These are phyloP conservation scores for Eristalis pertinax DNA, from an alignment of 2,888 invertebrate species.

Conservation along the genomic window DNA sequence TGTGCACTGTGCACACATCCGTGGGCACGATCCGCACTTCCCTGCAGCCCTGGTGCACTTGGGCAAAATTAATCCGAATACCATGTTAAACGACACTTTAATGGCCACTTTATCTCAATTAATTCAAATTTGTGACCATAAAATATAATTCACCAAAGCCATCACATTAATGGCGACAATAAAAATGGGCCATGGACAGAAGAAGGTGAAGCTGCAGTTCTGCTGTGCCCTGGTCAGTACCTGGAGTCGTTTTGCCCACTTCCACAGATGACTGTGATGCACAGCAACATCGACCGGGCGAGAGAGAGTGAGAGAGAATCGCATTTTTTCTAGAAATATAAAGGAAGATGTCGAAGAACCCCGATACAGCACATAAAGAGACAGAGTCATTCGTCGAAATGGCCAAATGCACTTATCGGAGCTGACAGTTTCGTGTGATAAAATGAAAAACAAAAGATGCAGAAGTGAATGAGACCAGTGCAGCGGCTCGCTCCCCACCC, in stretches of 20 bases:
- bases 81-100: conserved; percentile 75
- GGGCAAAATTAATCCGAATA: conserved; percentile 72
- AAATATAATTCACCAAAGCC: conserved; percentile 73
- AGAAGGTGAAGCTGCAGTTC: conserved; percentile 54
- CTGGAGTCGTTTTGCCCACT: conserved; percentile 4
- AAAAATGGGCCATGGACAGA: conserved; percentile 70
- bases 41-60: conserved; percentile 40
- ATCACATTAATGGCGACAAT: conserved; percentile 72
- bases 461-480: not conserved
- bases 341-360: conserved; percentile 58
- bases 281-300: not conserved
- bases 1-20: conserved; percentile 20
- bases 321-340: conserved; percentile 55
- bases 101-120: conserved; percentile 75
- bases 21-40: conserved; percentile 43
- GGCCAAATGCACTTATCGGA: conserved; percentile 69
- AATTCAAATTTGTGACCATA: conserved; percentile 75
- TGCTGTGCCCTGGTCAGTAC: conserved; percentile 21
- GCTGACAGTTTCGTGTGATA: conserved; percentile 68
- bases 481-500: not conserved
- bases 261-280: not conserved
- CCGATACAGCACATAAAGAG: conserved; percentile 44
- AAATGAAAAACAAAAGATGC: conserved; percentile 28
- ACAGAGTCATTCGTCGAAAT: conserved; percentile 67
- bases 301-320: not conserved